phyloP scores from a whole-genome alignment of 2,888 invertebrate species.

The Augiades crinisus region DNA sequence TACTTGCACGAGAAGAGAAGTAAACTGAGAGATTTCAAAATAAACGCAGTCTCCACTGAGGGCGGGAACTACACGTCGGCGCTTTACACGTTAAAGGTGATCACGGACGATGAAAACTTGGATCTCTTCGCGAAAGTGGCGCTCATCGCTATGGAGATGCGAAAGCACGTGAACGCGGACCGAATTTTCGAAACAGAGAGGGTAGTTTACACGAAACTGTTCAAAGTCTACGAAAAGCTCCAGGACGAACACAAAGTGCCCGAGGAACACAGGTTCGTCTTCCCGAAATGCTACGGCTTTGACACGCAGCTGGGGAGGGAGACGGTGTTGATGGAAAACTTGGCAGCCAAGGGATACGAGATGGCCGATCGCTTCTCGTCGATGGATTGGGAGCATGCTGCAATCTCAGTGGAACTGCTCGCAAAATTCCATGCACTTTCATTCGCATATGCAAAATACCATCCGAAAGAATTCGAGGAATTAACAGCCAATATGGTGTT shows the following conservation, averaged over 20 bases:
- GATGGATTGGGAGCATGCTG: conserved; percentile 55
- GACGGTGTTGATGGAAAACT: conserved; percentile 55
- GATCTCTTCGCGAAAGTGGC: conserved; percentile 55
- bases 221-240: conserved; percentile 40
- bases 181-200: conserved; percentile 47
- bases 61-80: conserved; percentile 29
- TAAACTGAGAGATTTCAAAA: not conserved
- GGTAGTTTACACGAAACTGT: conserved; percentile 46
- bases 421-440: conserved; percentile 67
- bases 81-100: conserved; percentile 15
- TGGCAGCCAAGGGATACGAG: conserved; percentile 45
- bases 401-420: conserved; percentile 45
- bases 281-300: conserved; percentile 50
- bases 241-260: conserved; percentile 43
- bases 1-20: conserved; percentile 34
- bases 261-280: conserved; percentile 40
- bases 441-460: conserved; percentile 39
- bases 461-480: conserved; percentile 49
- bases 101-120: conserved; percentile 27
- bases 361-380: conserved; percentile 47
- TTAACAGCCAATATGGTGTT: conserved; percentile 35
- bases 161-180: conserved; percentile 36
- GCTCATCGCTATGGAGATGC: conserved; percentile 42
- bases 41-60: conserved; percentile 30
- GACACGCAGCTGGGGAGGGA: conserved; percentile 41